Percentiles rank a stretch among this genome's conserved stretches.
phyloP scores from a whole-genome alignment of 2,888 invertebrate genomes.

The Trachelus iudaicus region DNA sequence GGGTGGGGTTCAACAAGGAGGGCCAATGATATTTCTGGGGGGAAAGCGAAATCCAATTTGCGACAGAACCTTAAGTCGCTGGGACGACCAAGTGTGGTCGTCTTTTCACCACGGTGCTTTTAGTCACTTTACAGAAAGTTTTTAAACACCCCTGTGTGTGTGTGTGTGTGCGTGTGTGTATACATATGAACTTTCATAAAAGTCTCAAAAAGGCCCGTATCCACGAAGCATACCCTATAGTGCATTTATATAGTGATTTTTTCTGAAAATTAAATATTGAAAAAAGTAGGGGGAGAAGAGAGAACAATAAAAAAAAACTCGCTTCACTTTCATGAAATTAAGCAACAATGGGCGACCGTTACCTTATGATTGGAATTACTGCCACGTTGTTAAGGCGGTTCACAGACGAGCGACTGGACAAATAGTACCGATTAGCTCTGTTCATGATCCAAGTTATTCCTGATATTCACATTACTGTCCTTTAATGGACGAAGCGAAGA shows the following conservation, averaged over 20 bases:
- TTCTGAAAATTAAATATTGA: not conserved
- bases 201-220: not conserved
- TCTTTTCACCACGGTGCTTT: not conserved
- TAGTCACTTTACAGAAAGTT: not conserved
- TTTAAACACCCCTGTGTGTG: too few species aligned
- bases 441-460: not conserved
- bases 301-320: not conserved
- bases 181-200: not conserved
- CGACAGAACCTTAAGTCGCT: not conserved
- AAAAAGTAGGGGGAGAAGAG: not conserved
- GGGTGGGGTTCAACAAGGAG: not conserved
- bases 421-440: not conserved
- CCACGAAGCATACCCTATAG: not conserved
- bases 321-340: not conserved
- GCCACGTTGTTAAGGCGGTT: not conserved
- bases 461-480: not conserved
- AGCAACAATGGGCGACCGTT: not conserved
- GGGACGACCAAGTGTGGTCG: not conserved
- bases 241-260: not conserved
- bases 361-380: not conserved
- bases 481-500: not conserved
- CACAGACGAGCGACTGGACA: not conserved
- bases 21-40: not conserved
- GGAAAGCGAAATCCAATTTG: not conserved
- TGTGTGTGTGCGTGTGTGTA: not conserved